Base-by-base conservation (phyloP, 2,113 vertebrate genomes). In the Lycaon pictus region DNA sequence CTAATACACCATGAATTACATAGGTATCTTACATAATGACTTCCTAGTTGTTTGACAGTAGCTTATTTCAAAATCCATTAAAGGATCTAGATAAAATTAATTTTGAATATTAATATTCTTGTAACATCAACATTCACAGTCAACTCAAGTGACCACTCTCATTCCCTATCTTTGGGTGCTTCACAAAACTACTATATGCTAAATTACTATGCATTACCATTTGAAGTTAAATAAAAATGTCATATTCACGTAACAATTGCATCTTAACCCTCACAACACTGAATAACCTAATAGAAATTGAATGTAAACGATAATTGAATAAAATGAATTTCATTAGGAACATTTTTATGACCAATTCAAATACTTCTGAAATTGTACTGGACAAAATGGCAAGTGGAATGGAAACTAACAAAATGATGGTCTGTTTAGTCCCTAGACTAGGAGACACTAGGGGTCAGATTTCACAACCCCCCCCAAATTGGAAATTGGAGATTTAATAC, bases 81-180 rank as follows among this genome's bases (percentile, higher is more conserved):
- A 93, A 82, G 13, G 7, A 0, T 48, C 7, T 60, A 67, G 29
- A 19, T n/a, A 62, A 43, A 22, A 83, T 76, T 43, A 12, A 60
- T 89, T 91, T 77, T 97, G 32, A 92, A 83, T 72, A 92, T 55
- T 92, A 83, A 74, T 29, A n/a, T 35, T 72, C n/a, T 86, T 51
- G 23, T 11, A 83, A 71, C 0, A 63, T 77, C 53, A 77, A 82
- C 5, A 87, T 84, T 88, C 32, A 90, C 3, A 23, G 20, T 29
- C 43, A n/a, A n/a, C 16, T 71, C 37, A 85, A 93, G 53, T 55
- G 77, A 37, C 22, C 29, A 67, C 3, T 55, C 15, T 77, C 32
- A 79, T 62, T 12, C 3, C 6, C 11, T 55, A 89, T 69, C 60
- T 89, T 77, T 35, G 48, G 8, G 67, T 87, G 37, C 12, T 58